Percentiles rank a stretch among this genome's conserved stretches.
Evolutionary conservation across 64 coral and sea anemone genomes (phyloP).

Genomic region (Montipora efflorescens): DNA sequence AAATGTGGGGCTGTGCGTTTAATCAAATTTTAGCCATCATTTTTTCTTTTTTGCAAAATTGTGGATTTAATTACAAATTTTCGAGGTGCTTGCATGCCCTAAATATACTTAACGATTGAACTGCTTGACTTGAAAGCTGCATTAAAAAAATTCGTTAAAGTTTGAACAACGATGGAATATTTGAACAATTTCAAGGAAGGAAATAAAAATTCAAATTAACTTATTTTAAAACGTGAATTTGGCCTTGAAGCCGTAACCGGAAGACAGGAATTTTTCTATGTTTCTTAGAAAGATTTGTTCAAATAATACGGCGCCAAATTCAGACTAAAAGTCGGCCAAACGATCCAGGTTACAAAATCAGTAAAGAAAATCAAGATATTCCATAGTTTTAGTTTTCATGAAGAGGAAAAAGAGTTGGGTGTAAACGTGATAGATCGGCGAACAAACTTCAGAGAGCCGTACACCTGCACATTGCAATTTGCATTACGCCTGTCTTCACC

Average conservation of each 20-base stretch:
- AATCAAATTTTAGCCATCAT: background rate
- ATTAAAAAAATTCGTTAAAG: background rate
- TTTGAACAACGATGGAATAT: background rate
- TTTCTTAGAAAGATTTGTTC: background rate
- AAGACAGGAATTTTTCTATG: background rate
- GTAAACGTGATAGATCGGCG: background rate
- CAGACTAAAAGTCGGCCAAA: background rate
- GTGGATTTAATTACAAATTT: background rate
- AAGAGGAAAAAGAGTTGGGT: background rate
- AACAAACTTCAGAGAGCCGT: background rate
- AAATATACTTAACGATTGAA: background rate
- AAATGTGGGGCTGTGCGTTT: background rate
- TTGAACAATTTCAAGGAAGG: background rate
- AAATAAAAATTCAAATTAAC: slow-evolving; percentile 12
- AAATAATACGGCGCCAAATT: background rate
- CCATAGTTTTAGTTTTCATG: background rate
- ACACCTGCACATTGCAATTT: slow-evolving; percentile 20
- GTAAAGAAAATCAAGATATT: background rate
- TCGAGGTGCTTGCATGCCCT: background rate
- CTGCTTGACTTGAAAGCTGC: background rate
- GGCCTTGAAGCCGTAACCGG: background rate
- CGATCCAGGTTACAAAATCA: background rate
- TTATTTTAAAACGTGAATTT: background rate
- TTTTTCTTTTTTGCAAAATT: background rate
- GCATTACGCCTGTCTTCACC: background rate